Conservation (phyloP, 2,888 invertebrate species). For the Pheosia gnoma region DNA sequence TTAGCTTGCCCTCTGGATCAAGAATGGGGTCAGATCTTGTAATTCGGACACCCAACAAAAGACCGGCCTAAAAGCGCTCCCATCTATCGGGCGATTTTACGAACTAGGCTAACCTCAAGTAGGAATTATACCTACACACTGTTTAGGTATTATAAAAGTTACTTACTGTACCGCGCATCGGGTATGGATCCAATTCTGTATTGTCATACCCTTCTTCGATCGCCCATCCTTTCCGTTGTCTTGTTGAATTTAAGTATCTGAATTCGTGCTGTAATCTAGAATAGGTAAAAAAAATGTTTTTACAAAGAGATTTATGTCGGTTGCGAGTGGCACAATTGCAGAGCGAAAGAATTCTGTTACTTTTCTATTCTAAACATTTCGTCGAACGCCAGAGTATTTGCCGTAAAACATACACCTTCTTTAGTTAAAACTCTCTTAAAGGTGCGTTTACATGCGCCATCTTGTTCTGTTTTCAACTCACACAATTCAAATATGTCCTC, state of each 20-base stretch:
- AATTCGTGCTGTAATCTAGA: background rate
- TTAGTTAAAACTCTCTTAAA: slow-evolving; percentile 3
- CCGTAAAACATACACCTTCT: slow-evolving; percentile 8
- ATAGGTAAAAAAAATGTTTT: no score
- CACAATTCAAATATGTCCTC: background rate
- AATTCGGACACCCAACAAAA: no score
- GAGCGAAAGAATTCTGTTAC: background rate
- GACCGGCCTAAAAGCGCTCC: no score
- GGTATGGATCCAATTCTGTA: slow-evolving; percentile 22
- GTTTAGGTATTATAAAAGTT: no score
- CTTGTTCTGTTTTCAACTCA: background rate
- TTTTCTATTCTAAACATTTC: background rate
- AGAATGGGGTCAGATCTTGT: no score
- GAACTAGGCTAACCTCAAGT: no score
- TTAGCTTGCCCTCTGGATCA: no score
- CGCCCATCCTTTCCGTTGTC: slow-evolving; percentile 23
- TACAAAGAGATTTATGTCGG: no score
- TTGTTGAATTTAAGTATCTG: background rate
- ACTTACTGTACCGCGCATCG: slow-evolving; percentile 24
- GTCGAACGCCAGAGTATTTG: background rate
- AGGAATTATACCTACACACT: no score
- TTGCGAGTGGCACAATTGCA: no score
- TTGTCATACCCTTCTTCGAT: slow-evolving; percentile 25
- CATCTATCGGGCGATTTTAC: no score
- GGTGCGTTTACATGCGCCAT: background rate